These are phyloP conservation scores for Aurelia sp. DNA, from an alignment of 30 jellyfish, hydroid and myxozoan genomes.

Conservation along the genomic window DNA sequence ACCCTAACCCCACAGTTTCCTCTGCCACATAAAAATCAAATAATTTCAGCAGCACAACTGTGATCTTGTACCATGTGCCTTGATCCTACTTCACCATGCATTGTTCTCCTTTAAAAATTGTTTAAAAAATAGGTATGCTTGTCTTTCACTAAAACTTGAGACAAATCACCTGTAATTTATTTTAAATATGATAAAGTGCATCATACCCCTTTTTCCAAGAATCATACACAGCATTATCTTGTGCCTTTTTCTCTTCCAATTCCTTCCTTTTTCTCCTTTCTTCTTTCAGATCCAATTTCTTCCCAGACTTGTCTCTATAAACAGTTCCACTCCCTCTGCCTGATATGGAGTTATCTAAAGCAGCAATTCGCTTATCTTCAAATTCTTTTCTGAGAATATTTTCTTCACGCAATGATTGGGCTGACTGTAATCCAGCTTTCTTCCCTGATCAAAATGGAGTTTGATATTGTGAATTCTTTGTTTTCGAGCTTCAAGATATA, in stretches of 20 bases:
- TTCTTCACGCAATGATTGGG: slow-evolving; percentile 70
- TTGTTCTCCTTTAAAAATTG: no score
- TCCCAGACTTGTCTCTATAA: slow-evolving; percentile 93
- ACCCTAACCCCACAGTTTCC: no score
- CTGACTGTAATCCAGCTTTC: slow-evolving; percentile 85
- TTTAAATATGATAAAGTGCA: not conserved
- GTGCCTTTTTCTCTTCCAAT: slow-evolving; percentile 78
- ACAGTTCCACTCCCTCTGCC: slow-evolving; percentile 88
- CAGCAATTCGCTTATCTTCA: slow-evolving; percentile 53
- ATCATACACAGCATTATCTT: slow-evolving; percentile 62
- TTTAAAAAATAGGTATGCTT: not conserved
- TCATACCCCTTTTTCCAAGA: slow-evolving; percentile 98
- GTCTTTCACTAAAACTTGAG: not conserved
- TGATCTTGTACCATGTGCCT: no score
- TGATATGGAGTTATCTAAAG: slow-evolving; percentile 65
- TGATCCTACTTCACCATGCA: no score
- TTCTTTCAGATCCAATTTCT: slow-evolving; percentile 69
- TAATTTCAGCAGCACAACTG: no score
- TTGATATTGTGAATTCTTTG: no score
- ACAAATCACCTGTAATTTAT: not conserved
- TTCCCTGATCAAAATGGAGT: slow-evolving; percentile 25
- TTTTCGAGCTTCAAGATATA: no score
- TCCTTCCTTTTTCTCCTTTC: slow-evolving; percentile 73
- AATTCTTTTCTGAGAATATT: slow-evolving; percentile 41
- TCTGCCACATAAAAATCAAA: no score